Percentiles rank a stretch among this genome's conserved stretches.
phyloP scores from a whole-genome alignment of 2,888 invertebrate species.

The Xestobium rufovillosum region DNA sequence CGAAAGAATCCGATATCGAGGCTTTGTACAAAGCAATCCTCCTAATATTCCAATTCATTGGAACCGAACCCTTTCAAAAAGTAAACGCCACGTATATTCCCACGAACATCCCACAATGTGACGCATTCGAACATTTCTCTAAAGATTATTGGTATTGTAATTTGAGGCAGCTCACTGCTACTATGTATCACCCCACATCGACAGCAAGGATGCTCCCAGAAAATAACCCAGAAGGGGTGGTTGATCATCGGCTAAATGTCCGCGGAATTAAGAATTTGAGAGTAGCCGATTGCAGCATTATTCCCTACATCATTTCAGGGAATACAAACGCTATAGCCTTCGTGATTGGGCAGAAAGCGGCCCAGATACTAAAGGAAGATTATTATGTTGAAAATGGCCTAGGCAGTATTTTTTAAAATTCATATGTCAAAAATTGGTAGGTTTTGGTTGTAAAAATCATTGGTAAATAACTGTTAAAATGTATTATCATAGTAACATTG shows the following conservation, averaged over 20 bases:
- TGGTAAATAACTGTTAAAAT: no score
- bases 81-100: neutral
- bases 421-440: no score
- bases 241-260: neutral
- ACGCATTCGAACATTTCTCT: neutral
- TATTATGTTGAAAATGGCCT: no score
- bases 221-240: neutral
- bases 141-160: slow-evolving; percentile 6
- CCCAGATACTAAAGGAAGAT: no score
- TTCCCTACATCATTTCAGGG: slow-evolving; percentile 4
- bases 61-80: slow-evolving; percentile 1
- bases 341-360: slow-evolving; percentile 2
- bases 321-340: neutral
- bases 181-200: neutral
- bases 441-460: no score
- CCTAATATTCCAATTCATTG: neutral
- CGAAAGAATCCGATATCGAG: slow-evolving; percentile 1
- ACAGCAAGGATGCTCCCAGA: neutral
- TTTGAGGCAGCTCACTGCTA: neutral
- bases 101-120: neutral
- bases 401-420: no score
- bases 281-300: slow-evolving; percentile 4
- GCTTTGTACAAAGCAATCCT: neutral
- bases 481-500: no score
- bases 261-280: slow-evolving; percentile 6